These are phyloP conservation scores for Colostygia pectinataria DNA, from an alignment of 2,888 invertebrate genomes.

Conservation along the genomic window DNA sequence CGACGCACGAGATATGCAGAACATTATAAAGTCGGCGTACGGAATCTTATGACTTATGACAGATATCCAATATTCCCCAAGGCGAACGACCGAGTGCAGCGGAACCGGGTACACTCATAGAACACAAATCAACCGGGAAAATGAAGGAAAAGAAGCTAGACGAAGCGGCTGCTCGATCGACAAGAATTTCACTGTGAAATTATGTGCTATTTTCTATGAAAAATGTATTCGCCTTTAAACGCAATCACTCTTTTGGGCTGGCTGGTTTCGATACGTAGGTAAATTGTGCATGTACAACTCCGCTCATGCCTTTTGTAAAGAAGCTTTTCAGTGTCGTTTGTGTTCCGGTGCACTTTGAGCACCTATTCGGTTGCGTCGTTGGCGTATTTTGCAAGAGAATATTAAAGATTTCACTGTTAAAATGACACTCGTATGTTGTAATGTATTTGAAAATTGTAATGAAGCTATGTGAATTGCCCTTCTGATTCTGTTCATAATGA, in stretches of 20 bases:
- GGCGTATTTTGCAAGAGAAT: neutral
- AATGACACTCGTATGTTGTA: too few species aligned
- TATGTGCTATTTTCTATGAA: conserved; percentile 71
- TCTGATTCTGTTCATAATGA: too few species aligned
- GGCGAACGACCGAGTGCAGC: conserved; percentile 58
- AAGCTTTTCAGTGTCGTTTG: neutral
- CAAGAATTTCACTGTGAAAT: conserved; percentile 71
- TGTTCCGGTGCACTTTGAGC: neutral
- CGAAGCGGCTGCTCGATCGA: conserved; percentile 68
- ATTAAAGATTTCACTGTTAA: neutral
- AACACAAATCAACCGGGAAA: conserved; percentile 70
- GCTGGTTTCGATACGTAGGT: conserved; percentile 35
- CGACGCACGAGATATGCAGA: conserved; percentile 47
- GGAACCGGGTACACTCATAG: conserved; percentile 57
- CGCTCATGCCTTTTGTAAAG: conserved; percentile 4
- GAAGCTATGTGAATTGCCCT: too few species aligned
- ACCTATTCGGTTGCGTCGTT: neutral
- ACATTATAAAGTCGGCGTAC: conserved; percentile 62
- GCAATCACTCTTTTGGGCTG: conserved; percentile 52
- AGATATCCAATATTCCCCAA: conserved; percentile 71
- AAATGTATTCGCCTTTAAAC: conserved; percentile 64
- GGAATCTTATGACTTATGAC: conserved; percentile 71
- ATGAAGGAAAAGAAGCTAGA: conserved; percentile 62
- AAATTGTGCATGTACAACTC: conserved; percentile 8
- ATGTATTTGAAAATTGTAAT: too few species aligned